These are phyloP conservation scores for Aplysina aerophoba DNA, from an alignment of 37 sponge, comb jelly and placozoan genomes.

Conservation along the genomic window DNA sequence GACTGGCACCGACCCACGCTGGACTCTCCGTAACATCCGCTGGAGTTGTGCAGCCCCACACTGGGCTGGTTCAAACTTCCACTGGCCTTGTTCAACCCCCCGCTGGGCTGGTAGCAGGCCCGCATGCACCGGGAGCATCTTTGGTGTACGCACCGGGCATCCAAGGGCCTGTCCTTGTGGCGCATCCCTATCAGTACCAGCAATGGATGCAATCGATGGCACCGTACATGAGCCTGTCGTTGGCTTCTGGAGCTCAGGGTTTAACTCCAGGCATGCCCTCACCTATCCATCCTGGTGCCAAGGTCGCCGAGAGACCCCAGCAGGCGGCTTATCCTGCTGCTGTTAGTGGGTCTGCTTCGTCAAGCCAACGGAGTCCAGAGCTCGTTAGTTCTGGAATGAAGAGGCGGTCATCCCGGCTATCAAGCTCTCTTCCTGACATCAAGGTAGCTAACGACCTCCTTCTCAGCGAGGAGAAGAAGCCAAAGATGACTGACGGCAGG, in stretches of 20 bases:
- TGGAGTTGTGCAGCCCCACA: neutral
- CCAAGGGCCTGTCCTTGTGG: neutral
- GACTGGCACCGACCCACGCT: too few relatives aligned
- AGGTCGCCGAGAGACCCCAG: neutral
- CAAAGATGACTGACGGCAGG: neutral
- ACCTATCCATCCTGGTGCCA: neutral
- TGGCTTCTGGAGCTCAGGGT: too few relatives aligned
- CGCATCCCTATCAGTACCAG: neutral
- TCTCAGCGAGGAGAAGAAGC: neutral
- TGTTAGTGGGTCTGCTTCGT: neutral
- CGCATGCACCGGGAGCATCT: too few relatives aligned
- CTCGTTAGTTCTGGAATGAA: neutral
- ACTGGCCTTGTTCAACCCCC: too few relatives aligned
- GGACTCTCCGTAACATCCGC: too few relatives aligned
- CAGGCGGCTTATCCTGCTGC: neutral
- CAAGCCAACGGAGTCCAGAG: neutral
- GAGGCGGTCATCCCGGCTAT: neutral
- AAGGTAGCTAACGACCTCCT: neutral
- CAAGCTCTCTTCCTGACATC: conserved; percentile 21
- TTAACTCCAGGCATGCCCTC: neutral
- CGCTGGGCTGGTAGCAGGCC: too few relatives aligned
- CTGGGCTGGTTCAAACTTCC: neutral
- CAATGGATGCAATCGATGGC: neutral
- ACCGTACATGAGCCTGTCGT: neutral
- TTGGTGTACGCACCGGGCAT: neutral